Evolutionary conservation across 2,797 vertebrate genomes (phyloP).

Genomic region (Choloepus didactylus): DNA sequence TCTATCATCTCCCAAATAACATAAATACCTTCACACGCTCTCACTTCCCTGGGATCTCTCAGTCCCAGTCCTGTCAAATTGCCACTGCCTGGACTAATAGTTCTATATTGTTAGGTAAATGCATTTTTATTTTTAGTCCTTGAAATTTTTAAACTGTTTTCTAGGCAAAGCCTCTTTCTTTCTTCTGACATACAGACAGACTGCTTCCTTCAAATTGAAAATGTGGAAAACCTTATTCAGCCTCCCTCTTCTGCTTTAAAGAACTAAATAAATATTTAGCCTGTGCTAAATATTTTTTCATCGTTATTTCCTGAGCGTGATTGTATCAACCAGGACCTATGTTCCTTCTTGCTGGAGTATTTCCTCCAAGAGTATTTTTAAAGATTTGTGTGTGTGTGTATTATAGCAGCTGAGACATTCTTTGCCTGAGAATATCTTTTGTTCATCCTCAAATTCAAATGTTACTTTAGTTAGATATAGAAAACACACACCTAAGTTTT

Average conservation of each 20-base stretch:
- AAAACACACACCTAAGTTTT: not conserved
- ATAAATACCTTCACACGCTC: no score
- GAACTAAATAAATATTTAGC: not conserved
- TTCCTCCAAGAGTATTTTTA: not conserved
- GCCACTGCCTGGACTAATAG: no score
- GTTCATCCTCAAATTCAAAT: not conserved
- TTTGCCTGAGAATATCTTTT: not conserved
- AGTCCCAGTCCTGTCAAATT: no score
- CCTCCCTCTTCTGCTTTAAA: not conserved
- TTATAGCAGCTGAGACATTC: not conserved
- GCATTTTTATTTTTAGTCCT: no score
- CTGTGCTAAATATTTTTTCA: no score
- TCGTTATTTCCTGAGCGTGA: no score
- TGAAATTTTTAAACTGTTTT: constrained; percentile 1
- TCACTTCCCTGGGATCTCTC: no score
- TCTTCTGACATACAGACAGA: not conserved
- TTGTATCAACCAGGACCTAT: no score
- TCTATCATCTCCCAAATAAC: no score
- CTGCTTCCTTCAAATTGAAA: constrained; percentile 9
- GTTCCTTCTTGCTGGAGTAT: no score
- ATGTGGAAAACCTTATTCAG: not conserved
- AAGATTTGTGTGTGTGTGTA: not conserved
- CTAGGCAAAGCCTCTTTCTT: constrained; percentile 30
- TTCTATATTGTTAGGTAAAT: no score
- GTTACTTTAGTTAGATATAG: not conserved